Base-by-base conservation (phyloP, 2,888 invertebrate species). In the Calameuta filiformis region DNA sequence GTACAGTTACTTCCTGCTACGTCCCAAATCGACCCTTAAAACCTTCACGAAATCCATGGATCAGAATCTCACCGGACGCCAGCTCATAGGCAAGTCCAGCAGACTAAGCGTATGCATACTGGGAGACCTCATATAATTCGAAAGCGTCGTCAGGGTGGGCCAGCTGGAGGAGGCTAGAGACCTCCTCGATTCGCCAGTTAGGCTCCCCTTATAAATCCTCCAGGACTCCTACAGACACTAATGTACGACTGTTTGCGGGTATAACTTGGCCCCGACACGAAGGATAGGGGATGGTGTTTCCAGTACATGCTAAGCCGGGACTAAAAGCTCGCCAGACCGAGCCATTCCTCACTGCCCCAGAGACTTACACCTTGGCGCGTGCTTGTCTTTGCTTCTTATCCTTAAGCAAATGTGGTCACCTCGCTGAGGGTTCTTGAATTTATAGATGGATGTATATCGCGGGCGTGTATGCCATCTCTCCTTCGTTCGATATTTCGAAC, bases 201-300 rank as follows among this genome's bases (percentile, higher is more conserved):
- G 83, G 87, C 86, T 86, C 85, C 89, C 89, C 89, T 88, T 90
- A 90, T 90, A 91, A 91, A 91, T 91, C 90, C 91, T 91, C 87
- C 88, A 90, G 89, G 90, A 91, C 90, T 90, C 89, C 86, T 87
- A 88, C 86, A 89, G 89, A 89, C 91, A 91, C 91, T 91, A 91
- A 91, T 90, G 91, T 91, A 91, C 91, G 91, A 91, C 91, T 91
- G 91, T 91, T 91, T 91, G 91, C 90, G 90, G 90, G 91, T 90
- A 91, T 91, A 91, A 91, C 91, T 91, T 90, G 91, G 90, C 90
- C 91, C 89, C 89, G 86, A 91, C 91, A 90, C 89, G 91, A 91
- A 89, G 90, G 91, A 87, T 89, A 87, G 88, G 88, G 88, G 89
- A 88, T 87, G 88, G 87, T 87, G 89, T 88, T 90, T 86, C 89